Conservation (phyloP, 2,888 invertebrate genomes). For the Sepiola atlantica region DNA sequence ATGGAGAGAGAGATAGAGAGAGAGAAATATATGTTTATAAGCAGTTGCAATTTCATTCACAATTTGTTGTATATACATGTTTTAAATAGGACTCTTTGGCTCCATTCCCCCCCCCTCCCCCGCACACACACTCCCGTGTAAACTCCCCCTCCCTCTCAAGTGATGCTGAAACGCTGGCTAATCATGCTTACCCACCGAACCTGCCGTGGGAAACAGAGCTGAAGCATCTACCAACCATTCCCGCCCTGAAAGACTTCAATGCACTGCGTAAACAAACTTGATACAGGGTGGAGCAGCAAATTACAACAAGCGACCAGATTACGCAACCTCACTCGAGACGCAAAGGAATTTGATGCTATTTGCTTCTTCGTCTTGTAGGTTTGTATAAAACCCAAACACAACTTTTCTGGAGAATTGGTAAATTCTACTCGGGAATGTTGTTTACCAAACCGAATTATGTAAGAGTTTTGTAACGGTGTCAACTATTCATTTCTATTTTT, state of each 20-base stretch:
- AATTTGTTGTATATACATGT: neutral
- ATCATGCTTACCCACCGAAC: neutral
- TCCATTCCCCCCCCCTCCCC: neutral
- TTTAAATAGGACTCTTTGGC: neutral
- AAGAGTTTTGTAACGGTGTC: too few species aligned
- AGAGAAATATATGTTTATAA: neutral
- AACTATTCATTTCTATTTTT: too few species aligned
- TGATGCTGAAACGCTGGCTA: neutral
- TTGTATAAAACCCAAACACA: neutral
- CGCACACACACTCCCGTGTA: neutral
- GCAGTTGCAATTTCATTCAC: neutral
- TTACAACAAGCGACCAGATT: neutral
- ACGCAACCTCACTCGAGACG: neutral
- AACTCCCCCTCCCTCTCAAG: neutral
- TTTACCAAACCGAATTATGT: neutral
- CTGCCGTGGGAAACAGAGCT: neutral
- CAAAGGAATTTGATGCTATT: neutral
- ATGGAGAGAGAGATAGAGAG: neutral
- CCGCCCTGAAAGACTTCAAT: neutral
- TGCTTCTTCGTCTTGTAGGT: neutral
- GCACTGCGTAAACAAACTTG: neutral
- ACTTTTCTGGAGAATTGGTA: neutral
- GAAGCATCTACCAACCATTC: neutral
- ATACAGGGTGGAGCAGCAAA: neutral
- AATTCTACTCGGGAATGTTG: neutral